These are phyloP conservation scores for Calameuta pallipes DNA, from an alignment of 2,888 invertebrate genomes.

Conservation along the genomic window DNA sequence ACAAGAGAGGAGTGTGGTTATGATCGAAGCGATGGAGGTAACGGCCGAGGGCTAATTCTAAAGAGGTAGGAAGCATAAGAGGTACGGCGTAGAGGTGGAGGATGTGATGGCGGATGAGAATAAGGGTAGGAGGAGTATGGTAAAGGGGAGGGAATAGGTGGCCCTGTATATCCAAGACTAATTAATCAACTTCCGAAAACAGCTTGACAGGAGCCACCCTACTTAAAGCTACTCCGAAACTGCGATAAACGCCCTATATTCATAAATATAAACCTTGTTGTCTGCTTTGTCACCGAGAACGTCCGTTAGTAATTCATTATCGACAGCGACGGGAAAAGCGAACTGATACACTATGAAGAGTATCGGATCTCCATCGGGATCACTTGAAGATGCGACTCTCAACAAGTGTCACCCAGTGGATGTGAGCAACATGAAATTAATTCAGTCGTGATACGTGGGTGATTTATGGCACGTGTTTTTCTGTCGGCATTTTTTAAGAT, in stretches of 20 bases:
- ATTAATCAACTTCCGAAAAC: conserved; percentile 50
- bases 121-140: not conserved
- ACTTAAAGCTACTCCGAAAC: conserved; percentile 38
- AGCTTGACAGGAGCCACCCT: conserved; percentile 45
- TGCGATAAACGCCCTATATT: conserved; percentile 46
- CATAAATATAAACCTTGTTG: conserved; percentile 34
- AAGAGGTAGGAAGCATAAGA: not conserved
- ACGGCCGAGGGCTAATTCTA: conserved; percentile 2
- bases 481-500: not conserved
- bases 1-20: not conserved
- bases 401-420: not conserved
- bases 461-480: not conserved
- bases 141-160: not conserved
- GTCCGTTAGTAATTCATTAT: not conserved
- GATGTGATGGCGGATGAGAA: not conserved
- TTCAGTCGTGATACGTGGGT: not conserved
- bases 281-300: conserved; percentile 11
- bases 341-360: not conserved
- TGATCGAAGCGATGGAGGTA: not conserved
- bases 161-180: conserved; percentile 33
- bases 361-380: not conserved
- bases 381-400: not conserved
- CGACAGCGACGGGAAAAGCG: not conserved
- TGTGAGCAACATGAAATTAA: not conserved
- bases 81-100: not conserved